Conservation (phyloP, 2,113 vertebrate species). For the Bubo scandiacus region DNA sequence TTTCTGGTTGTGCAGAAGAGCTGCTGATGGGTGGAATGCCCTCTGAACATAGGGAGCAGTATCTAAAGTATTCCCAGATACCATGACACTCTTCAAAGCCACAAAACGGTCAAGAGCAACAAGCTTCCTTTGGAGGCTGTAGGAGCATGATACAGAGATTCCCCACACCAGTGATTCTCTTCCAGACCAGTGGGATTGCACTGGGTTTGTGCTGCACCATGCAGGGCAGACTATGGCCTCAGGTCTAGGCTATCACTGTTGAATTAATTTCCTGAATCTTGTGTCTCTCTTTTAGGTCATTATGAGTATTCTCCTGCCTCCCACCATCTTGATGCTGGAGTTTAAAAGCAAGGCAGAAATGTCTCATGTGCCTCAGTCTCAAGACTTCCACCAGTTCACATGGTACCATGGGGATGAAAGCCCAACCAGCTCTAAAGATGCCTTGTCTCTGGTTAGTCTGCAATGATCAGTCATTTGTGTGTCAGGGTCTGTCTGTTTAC, state of each 20-base stretch:
- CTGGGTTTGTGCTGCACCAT: background rate
- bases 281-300: slow-evolving; percentile 80
- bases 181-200: background rate
- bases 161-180: background rate
- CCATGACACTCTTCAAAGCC: background rate
- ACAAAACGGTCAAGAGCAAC: background rate
- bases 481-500: background rate
- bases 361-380: slow-evolving; percentile 93
- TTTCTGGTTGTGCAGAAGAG: background rate
- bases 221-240: background rate
- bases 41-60: background rate
- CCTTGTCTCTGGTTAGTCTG: slow-evolving; percentile 61
- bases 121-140: background rate
- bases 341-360: slow-evolving; percentile 98
- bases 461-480: background rate
- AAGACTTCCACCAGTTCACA: slow-evolving; percentile 85
- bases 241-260: background rate
- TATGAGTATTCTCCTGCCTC: slow-evolving; percentile 89
- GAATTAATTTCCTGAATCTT: background rate
- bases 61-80: background rate
- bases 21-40: background rate
- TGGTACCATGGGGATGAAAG: slow-evolving; percentile 76
- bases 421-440: slow-evolving; percentile 44
- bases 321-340: slow-evolving; percentile 89
- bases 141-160: background rate